These are phyloP conservation scores for Ctenochaetus hawaiiensis DNA, from an alignment of 2,797 vertebrate genomes.

Conservation along the genomic window DNA sequence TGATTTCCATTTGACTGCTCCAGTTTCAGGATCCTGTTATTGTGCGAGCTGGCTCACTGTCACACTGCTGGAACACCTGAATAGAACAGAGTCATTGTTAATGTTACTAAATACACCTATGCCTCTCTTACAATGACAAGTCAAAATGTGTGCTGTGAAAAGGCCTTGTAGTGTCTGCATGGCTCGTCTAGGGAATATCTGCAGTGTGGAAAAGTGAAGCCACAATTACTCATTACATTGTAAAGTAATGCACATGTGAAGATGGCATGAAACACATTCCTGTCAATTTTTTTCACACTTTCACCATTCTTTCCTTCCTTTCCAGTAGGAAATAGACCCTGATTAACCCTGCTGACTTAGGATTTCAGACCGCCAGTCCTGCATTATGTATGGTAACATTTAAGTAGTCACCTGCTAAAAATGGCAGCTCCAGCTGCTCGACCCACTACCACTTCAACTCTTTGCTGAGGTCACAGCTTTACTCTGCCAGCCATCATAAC, in stretches of 20 bases:
- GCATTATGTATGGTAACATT: conserved; percentile 52
- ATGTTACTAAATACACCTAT: conserved; percentile 1
- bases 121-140: background rate
- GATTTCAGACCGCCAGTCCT: conserved; percentile 25
- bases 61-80: background rate
- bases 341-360: conserved; percentile 36
- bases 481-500: conserved; percentile 25
- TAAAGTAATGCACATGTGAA: background rate
- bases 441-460: conserved; percentile 30
- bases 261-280: background rate
- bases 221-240: background rate
- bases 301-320: background rate
- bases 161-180: background rate
- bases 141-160: background rate
- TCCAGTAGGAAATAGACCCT: conserved; percentile 4
- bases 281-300: background rate
- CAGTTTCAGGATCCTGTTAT: background rate
- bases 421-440: conserved; percentile 18
- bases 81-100: background rate
- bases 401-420: conserved; percentile 48
- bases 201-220: background rate
- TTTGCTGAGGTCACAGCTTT: conserved; percentile 38
- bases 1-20: too few relatives aligned
- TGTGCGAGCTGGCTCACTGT: conserved; percentile 7
- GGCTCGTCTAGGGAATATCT: too few relatives aligned